Percentiles rank a stretch among this genome's conserved stretches.
These are phyloP conservation scores for Spicauda simplicius DNA, from an alignment of 2,888 invertebrate genomes.

Conservation along the genomic window DNA sequence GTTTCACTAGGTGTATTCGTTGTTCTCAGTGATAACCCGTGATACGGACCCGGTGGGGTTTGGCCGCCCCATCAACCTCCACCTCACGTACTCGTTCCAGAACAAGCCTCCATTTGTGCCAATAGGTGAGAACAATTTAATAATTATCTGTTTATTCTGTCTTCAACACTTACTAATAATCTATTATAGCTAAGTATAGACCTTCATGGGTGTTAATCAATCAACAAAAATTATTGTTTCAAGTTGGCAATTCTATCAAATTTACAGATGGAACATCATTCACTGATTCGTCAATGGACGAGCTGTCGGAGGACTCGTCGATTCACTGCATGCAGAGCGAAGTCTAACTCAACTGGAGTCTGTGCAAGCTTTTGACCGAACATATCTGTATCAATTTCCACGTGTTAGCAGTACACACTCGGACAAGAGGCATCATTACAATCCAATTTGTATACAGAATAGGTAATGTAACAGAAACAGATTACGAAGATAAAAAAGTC, in stretches of 20 bases:
- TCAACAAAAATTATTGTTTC: too few species aligned
- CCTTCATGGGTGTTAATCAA: too few species aligned
- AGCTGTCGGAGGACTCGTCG: slow-evolving; percentile 94
- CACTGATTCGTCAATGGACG: slow-evolving; percentile 93
- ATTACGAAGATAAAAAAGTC: background rate
- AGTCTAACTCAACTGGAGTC: slow-evolving; percentile 70
- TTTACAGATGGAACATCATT: slow-evolving; percentile 78
- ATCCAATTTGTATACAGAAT: background rate
- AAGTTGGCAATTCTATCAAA: too few species aligned
- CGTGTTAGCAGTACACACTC: background rate
- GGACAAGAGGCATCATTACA: background rate
- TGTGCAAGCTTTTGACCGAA: background rate
- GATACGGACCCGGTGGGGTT: slow-evolving; percentile 89
- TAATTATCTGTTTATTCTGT: too few species aligned
- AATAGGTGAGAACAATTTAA: slow-evolving; percentile 81
- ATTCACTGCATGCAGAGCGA: slow-evolving; percentile 94
- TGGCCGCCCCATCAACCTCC: slow-evolving; percentile 94
- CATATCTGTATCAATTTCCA: background rate
- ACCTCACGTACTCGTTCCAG: slow-evolving; percentile 95
- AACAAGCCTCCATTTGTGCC: slow-evolving; percentile 89
- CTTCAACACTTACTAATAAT: too few species aligned
- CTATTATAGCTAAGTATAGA: too few species aligned
- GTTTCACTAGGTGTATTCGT: slow-evolving; percentile 43
- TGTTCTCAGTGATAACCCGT: slow-evolving; percentile 87
- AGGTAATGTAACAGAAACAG: background rate